These are phyloP conservation scores for Meda fulgida DNA, from an alignment of 2,797 vertebrate genomes.

Conservation along the genomic window DNA sequence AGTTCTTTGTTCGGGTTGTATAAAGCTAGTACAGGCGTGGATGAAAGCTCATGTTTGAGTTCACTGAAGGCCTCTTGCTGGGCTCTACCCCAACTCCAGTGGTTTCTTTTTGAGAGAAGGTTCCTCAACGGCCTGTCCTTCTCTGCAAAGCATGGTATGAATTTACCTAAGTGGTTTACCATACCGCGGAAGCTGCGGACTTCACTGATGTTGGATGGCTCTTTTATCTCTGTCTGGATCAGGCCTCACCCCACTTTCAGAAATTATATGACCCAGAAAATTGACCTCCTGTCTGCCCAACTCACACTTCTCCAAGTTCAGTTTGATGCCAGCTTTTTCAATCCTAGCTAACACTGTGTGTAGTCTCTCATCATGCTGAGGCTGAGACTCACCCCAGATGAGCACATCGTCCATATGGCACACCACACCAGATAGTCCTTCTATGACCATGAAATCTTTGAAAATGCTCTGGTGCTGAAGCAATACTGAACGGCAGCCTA, in stretches of 20 bases:
- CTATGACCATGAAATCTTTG: background rate
- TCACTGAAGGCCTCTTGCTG: slow-evolving; percentile 9
- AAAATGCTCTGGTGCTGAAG: slow-evolving; percentile 11
- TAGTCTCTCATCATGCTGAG: background rate
- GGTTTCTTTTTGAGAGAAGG: background rate
- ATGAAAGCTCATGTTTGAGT: slow-evolving; percentile 7
- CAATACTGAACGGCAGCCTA: background rate
- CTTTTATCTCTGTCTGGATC: background rate
- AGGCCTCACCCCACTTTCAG: background rate
- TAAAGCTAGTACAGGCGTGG: slow-evolving; percentile 25
- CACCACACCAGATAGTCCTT: slow-evolving; percentile 26
- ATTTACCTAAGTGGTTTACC: slow-evolving; percentile 42
- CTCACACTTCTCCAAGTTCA: background rate
- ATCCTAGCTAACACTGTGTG: background rate
- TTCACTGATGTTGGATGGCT: background rate
- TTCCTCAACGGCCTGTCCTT: background rate
- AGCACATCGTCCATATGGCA: slow-evolving; percentile 46
- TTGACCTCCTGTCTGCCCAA: background rate
- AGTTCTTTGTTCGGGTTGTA: slow-evolving; percentile 20
- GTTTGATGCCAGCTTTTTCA: background rate
- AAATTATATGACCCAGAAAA: background rate
- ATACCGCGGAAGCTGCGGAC: background rate
- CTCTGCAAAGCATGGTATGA: slow-evolving; percentile 34
- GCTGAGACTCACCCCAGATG: slow-evolving; percentile 11
- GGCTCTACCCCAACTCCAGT: slow-evolving; percentile 15